Evolutionary conservation across 2,888 invertebrate species (phyloP).

Genomic region (Xestia xanthographa): DNA sequence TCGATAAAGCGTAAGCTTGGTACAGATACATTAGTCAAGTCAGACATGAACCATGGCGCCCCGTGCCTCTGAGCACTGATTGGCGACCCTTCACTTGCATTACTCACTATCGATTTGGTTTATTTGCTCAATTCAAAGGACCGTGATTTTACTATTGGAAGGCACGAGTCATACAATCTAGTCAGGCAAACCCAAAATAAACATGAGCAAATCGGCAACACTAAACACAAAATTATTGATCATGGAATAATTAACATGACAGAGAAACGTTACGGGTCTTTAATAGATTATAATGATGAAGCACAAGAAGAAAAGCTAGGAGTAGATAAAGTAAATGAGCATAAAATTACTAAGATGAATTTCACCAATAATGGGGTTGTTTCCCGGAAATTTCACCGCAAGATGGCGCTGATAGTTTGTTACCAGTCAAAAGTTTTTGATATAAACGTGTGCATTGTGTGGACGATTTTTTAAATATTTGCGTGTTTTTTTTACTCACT

Average conservation of each 20-base stretch:
- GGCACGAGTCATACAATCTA: conserved; percentile 12
- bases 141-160: conserved; percentile 16
- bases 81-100: conserved; percentile 49
- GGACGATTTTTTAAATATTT: no score
- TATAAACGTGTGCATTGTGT: no score
- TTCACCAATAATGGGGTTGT: no score
- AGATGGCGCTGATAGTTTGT: no score
- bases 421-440: no score
- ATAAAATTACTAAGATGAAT: background rate
- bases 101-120: conserved; percentile 50
- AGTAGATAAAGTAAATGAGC: background rate
- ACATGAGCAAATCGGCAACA: background rate
- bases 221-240: background rate
- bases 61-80: conserved; percentile 35
- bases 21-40: conserved; percentile 43
- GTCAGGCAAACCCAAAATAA: background rate
- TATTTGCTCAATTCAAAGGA: conserved; percentile 35
- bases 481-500: no score
- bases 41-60: conserved; percentile 46
- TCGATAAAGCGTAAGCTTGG: conserved; percentile 26
- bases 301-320: background rate
- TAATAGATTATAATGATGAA: background rate
- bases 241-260: background rate
- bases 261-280: background rate
- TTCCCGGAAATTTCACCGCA: no score